Conservation (phyloP, 2,888 invertebrate species). For the Tiphia femorata region DNA sequence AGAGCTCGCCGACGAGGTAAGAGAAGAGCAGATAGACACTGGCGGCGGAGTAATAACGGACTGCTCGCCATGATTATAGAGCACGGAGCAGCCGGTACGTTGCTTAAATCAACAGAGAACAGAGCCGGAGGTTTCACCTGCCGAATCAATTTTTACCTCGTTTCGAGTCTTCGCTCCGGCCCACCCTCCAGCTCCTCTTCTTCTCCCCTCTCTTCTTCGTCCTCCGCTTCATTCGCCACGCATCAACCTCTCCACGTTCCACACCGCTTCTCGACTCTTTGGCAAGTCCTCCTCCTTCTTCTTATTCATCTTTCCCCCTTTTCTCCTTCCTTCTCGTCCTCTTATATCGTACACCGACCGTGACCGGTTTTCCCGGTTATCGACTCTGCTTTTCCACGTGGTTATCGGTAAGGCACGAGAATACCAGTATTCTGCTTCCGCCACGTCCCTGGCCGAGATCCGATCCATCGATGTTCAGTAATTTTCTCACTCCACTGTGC, state of each 20-base stretch:
- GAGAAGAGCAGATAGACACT: slow-evolving; percentile 48
- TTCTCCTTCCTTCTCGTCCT: slow-evolving; percentile 2
- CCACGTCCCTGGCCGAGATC: too few species aligned
- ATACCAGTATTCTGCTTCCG: too few species aligned
- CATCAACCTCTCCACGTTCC: neutral
- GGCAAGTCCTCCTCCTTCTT: slow-evolving; percentile 3
- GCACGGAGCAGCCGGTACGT: slow-evolving; percentile 55
- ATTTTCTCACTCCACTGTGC: too few species aligned
- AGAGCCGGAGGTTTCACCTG: slow-evolving; percentile 57
- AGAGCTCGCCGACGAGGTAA: slow-evolving; percentile 29
- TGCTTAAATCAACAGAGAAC: slow-evolving; percentile 58
- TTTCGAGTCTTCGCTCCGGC: slow-evolving; percentile 36
- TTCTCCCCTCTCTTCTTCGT: slow-evolving; percentile 11
- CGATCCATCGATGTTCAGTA: too few species aligned
- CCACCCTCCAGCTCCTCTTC: slow-evolving; percentile 1
- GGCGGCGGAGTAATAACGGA: slow-evolving; percentile 56
- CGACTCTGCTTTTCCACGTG: slow-evolving; percentile 38
- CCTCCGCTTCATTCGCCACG: slow-evolving; percentile 1
- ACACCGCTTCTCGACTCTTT: slow-evolving; percentile 3
- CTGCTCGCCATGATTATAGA: slow-evolving; percentile 55
- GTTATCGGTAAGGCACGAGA: too few species aligned
- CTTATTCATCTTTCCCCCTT: slow-evolving; percentile 3
- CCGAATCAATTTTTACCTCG: slow-evolving; percentile 58
- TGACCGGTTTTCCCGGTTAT: slow-evolving; percentile 41
- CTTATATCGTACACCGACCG: slow-evolving; percentile 24